Base-by-base conservation (phyloP, 92 coral and sea anemone species). In the Diadumene lineata region DNA sequence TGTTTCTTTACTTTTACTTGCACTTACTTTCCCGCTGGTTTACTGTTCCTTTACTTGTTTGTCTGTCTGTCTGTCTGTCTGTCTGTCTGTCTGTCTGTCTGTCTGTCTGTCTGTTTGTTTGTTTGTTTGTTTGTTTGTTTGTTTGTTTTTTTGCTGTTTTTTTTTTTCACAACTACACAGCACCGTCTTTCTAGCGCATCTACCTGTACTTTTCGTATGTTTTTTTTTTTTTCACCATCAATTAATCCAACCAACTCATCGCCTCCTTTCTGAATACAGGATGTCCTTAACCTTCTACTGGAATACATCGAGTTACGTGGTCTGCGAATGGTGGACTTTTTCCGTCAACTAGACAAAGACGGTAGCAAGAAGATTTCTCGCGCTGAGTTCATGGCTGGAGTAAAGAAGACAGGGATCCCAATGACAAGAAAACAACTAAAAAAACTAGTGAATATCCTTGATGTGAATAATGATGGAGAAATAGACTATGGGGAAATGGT, bases 301-400 rank as follows among this genome's bases (percentile, higher is more conserved):
- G 97, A 94, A 81, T 94, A 94, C 90, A 94, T 94, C 46, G 97
- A 92, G 70, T 62, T 94, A 68, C 92, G 92, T 32, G 98, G 98
- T 15, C 87, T 94, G 16, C 97, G 98, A 10, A 85, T 94, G 73
- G 87, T 83, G 50, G 98, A 94, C 70, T 82, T 94, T 78, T 94
- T 94, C 65, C 87, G 97, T 25, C 89, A 92, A 72, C 58, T 94
- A 43, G 98, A 94, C 90, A 88, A 92, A 66, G 91, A 88, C 81
- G 90, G 88, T 84, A 86, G 84, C 56, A 94, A 88, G 79, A 88
- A 76, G 56, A 78, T 94, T 66, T 70, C 98, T 23, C 87, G 87
- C 43, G 92, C 91, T n/a, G 98, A 91, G 63, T 92, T 94, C 82
- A 86, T 88, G 90, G 91, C 84, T 2, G 98, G 98, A 1, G 92